Evolutionary conservation across 2,797 vertebrate species (phyloP), one percentile per base, ranked within the genome.

Genomic region (Glyptemys insculpta): DNA sequence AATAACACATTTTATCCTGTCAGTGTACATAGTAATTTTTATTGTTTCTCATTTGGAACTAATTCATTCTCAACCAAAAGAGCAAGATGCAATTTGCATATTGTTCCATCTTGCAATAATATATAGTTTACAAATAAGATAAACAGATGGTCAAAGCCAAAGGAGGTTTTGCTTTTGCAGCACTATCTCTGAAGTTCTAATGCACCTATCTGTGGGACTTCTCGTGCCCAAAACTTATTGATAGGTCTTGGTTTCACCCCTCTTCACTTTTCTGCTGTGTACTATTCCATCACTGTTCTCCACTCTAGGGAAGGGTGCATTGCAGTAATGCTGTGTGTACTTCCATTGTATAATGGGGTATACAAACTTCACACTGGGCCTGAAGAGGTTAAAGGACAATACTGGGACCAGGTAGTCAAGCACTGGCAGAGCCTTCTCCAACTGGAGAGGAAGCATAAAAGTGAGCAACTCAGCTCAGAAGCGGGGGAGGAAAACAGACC

Each of bases 1-100:
- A 68, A 19, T n/a, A 8, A 65, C 34, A 65, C 34, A 62, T 65
- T n/a, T n/a, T 65, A 65, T 65, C 34, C 62, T 68, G 16, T 68
- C 8, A 4, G 19, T 37, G 8, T 0, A 0, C 62, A 37, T 27
- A 50, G 87, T 29, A 21, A 53, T 18, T 12, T 19, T 12, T 37
- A 4, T 18, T 25, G 54, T 53, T n/a, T 15, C 44, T 47, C 25
- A 47, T 76, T 16, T 76, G 25, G 41, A 76, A 47, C 14, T 76
- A 47, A 76, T 47, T 76, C 8, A 47, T 47, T 47, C 41, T 76
- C 41, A 76, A 37, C n/a, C n/a, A 37, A 25, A 47, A 47, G 27
- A 76, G 12, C 41, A 76, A 76, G 72, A 44, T 27, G 14, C 23
- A 29, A 37, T 47, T 27, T 29, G 25, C 44, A 76, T 47, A 44